A percentile compares a stretch with the other conserved stretches of the same genome.
These are phyloP conservation scores for Ctenomys sociabilis DNA, from an alignment of 2,113 vertebrate species.

Conservation along the genomic window DNA sequence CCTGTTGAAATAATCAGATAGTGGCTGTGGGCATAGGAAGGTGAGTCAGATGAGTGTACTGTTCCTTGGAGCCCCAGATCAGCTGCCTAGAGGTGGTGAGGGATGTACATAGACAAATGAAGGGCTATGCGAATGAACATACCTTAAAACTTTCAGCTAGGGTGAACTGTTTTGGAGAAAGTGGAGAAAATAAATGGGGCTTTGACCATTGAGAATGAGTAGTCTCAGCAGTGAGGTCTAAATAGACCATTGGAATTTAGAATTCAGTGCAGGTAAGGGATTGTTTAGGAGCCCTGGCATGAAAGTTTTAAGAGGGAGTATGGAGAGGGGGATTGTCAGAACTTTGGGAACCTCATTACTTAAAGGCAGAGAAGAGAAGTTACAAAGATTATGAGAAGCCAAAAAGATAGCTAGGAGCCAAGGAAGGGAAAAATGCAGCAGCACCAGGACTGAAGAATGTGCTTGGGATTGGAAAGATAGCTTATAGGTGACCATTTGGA, in stretches of 20 bases:
- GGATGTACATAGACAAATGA: neutral
- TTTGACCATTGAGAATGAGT: neutral
- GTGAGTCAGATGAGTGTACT: neutral
- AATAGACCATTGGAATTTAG: neutral
- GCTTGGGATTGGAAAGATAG: neutral
- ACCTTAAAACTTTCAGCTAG: neutral
- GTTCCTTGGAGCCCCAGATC: neutral
- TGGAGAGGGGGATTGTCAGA: neutral
- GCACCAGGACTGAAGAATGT: neutral
- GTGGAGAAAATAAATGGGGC: neutral
- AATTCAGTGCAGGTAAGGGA: neutral
- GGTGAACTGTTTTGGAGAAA: neutral
- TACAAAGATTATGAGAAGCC: neutral
- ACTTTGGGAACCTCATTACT: neutral
- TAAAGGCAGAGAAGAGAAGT: neutral
- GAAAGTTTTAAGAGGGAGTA: neutral
- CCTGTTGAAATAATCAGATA: neutral
- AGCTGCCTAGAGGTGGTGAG: neutral
- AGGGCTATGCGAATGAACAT: neutral
- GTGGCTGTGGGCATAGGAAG: neutral
- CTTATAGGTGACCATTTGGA: neutral
- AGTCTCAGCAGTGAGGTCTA: neutral
- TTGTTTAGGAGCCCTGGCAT: neutral
- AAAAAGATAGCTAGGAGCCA: neutral
- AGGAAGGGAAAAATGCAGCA: neutral